Base-by-base conservation (phyloP, 2,113 vertebrate species). In the Psittacula cyanocephala region DNA sequence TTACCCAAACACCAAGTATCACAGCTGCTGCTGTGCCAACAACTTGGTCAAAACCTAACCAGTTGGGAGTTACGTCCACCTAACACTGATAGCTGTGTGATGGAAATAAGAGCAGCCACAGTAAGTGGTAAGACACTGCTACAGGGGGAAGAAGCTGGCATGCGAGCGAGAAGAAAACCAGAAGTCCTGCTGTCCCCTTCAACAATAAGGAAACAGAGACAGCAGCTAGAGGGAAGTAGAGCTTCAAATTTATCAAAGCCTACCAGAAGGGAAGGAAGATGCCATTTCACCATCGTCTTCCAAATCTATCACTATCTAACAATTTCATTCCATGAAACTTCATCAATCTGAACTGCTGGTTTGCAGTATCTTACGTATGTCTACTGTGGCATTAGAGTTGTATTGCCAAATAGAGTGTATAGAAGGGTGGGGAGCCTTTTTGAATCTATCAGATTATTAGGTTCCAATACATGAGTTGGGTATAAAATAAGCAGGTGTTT, bases 211-310 rank as follows among this genome's bases (percentile, higher is more conserved):
- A 68, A 84, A 75, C 6, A 8, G 41, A 69, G 69, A 72, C 9
- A 94, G 80, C 93, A 96, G 93, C 95, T 96, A 96, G 93, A 96
- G 95, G 93, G 93, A 91, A 96, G 91, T 79, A 97, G 80, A 95
- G 95, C 76, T 93, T 95, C 92, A 96, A 78, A 79, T 91, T 95
- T 91, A 88, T 37, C 57, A 68, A 78, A 81, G 81, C 27, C 35
- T 44, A 39, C 14, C 50, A 9, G 6, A 70, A 84, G 35, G 85
- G 44, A 62, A 81, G 8, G n/a, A 89, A 86, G 68, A 29, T 64
- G 47, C 35, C 0, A 1, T 52, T 91, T 91, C 80, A 64, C 31
- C 69, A 77, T 60, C 46, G 60, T 37, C 76, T 81, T 90, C 68
- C 43, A 75, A 64, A 67, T 31, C 39, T 46, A 53, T 50, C 27